Percentiles rank a stretch among this genome's conserved stretches.
phyloP scores from a whole-genome alignment of 2,888 invertebrate species.

The Hypomecis punctinalis region DNA sequence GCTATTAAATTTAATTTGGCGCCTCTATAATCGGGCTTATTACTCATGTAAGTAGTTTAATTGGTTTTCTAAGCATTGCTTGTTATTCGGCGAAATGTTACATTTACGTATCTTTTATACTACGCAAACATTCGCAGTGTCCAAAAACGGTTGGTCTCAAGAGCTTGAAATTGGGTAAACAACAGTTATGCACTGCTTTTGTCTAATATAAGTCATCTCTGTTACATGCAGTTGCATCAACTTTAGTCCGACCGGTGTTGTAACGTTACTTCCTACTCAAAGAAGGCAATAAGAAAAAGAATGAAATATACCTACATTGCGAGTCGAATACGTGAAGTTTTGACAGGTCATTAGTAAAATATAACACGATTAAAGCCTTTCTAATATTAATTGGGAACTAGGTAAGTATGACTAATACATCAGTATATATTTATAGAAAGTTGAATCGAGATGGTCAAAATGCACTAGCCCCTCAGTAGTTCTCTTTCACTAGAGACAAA shows the following conservation, averaged over 20 bases:
- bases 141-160: neutral
- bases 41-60: no score
- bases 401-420: constrained; percentile 23
- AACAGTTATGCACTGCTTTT: neutral
- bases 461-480: neutral
- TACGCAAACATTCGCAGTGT: no score
- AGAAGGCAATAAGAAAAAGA: constrained; percentile 17
- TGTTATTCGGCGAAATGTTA: no score
- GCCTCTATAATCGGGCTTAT: no score
- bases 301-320: constrained; percentile 16
- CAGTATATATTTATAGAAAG: constrained; percentile 48
- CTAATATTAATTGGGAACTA: constrained; percentile 47
- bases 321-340: constrained; percentile 39
- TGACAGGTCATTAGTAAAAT: constrained; percentile 49
- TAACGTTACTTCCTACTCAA: constrained; percentile 17
- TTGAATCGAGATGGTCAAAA: constrained; percentile 16
- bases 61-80: no score
- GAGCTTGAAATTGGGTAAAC: neutral
- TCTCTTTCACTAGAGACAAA: no score
- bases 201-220: neutral
- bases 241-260: constrained; percentile 4
- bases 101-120: no score
- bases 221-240: constrained; percentile 7
- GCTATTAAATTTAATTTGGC: no score
- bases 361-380: constrained; percentile 48